These are phyloP conservation scores for Athalia rosae DNA, from an alignment of 2,888 invertebrate genomes.

Conservation along the genomic window DNA sequence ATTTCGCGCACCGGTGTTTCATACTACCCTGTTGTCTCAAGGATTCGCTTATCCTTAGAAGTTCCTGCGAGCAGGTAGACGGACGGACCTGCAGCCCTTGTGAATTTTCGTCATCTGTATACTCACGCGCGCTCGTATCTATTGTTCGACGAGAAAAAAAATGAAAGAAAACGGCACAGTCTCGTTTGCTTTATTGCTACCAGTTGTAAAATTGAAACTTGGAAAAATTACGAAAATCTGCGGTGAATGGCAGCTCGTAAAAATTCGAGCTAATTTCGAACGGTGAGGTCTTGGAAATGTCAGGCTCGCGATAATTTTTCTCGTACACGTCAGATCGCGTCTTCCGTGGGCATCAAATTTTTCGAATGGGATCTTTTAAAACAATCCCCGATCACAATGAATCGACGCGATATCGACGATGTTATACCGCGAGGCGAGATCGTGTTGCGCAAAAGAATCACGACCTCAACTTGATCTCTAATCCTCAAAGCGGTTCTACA, in stretches of 20 bases:
- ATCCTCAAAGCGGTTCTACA: conserved; percentile 62
- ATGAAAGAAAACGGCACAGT: not conserved
- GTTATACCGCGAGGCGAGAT: conserved; percentile 52
- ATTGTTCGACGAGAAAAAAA: not conserved
- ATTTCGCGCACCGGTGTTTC: conserved; percentile 54
- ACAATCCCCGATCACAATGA: not conserved
- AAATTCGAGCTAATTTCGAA: too few relatives aligned
- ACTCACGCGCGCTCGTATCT: not conserved
- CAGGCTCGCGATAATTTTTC: too few relatives aligned
- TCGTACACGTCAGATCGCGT: too few relatives aligned
- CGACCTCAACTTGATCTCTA: conserved; percentile 68
- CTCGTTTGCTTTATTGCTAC: too few relatives aligned
- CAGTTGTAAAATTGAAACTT: too few relatives aligned
- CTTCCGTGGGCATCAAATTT: too few relatives aligned
- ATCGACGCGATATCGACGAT: conserved; percentile 8
- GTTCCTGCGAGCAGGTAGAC: conserved; percentile 24
- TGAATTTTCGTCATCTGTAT: not conserved
- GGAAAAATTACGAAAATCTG: too few relatives aligned
- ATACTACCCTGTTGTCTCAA: conserved; percentile 69
- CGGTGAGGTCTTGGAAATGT: too few relatives aligned
- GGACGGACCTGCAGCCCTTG: not conserved
- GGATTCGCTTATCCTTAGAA: conserved; percentile 70
- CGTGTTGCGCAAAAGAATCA: conserved; percentile 58
- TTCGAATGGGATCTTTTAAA: not conserved
- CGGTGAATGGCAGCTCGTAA: too few relatives aligned